Evolutionary conservation across 2,888 invertebrate genomes (phyloP).

Genomic region (Acanthosepion pharaonis): DNA sequence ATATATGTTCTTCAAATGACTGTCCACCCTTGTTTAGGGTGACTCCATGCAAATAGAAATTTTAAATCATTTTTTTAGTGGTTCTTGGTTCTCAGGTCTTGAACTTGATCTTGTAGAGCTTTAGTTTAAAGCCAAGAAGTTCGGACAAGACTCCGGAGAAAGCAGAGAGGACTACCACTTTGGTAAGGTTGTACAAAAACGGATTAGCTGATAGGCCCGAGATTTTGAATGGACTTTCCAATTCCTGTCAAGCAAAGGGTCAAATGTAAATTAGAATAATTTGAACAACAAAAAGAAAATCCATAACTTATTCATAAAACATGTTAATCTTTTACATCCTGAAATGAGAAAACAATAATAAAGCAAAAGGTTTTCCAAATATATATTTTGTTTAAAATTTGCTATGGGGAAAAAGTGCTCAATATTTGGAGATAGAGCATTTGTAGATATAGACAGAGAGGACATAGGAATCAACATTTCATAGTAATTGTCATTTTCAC

Average conservation of each 20-base stretch:
- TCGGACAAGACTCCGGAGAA: slow-evolving; percentile 96
- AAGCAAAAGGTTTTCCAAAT: too few species aligned
- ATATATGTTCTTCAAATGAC: neutral
- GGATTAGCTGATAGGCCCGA: slow-evolving; percentile 96
- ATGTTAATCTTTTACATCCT: too few species aligned
- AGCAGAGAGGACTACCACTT: slow-evolving; percentile 94
- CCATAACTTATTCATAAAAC: too few species aligned
- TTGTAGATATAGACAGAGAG: too few species aligned
- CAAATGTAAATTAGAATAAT: neutral
- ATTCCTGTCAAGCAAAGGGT: slow-evolving; percentile 80
- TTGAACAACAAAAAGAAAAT: neutral
- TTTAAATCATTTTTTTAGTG: neutral
- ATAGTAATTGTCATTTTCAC: too few species aligned
- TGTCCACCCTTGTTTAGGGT: neutral
- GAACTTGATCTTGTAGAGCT: slow-evolving; percentile 93
- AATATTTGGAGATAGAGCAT: too few species aligned
- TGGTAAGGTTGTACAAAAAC: slow-evolving; percentile 94
- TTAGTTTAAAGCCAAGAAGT: slow-evolving; percentile 95
- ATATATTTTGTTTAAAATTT: too few species aligned
- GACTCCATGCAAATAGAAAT: neutral
- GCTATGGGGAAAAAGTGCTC: too few species aligned
- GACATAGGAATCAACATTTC: too few species aligned
- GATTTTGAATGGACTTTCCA: slow-evolving; percentile 97
- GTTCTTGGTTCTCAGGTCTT: slow-evolving; percentile 56
- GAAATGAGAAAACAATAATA: too few species aligned